Evolutionary conservation across 2,797 vertebrate genomes (phyloP).

Genomic region (Poecilia picta): DNA sequence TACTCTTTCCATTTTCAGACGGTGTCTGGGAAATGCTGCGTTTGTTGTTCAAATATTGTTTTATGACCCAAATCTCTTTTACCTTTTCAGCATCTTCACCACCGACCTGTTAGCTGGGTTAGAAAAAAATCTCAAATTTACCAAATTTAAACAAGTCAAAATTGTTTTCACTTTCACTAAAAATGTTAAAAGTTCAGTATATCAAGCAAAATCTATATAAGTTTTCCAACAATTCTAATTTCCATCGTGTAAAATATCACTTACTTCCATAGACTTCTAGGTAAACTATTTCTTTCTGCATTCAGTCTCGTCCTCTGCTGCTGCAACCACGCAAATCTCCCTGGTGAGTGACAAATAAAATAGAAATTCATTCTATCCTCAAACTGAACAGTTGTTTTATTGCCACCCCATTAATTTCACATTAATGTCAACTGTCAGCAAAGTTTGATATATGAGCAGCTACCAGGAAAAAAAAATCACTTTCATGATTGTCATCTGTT

Average conservation of each 20-base stretch:
- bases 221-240: background rate
- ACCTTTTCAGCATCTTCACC: background rate
- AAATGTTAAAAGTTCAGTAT: background rate
- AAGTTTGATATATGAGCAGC: slow-evolving; percentile 4
- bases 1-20: background rate
- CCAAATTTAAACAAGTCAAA: background rate
- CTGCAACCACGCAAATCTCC: background rate
- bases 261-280: background rate
- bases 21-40: background rate
- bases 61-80: background rate
- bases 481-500: background rate
- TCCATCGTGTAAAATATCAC: no score
- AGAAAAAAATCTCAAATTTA: background rate
- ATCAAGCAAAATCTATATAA: background rate
- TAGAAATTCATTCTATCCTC: background rate
- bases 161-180: background rate
- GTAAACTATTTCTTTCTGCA: background rate
- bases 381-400: background rate
- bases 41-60: background rate
- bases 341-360: background rate
- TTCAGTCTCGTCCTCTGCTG: background rate
- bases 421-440: slow-evolving; percentile 2
- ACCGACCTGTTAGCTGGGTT: background rate
- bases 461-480: background rate
- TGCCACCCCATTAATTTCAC: slow-evolving; percentile 4